Base-by-base conservation (phyloP, 2,797 vertebrate species). In the Siniperca obscura region DNA sequence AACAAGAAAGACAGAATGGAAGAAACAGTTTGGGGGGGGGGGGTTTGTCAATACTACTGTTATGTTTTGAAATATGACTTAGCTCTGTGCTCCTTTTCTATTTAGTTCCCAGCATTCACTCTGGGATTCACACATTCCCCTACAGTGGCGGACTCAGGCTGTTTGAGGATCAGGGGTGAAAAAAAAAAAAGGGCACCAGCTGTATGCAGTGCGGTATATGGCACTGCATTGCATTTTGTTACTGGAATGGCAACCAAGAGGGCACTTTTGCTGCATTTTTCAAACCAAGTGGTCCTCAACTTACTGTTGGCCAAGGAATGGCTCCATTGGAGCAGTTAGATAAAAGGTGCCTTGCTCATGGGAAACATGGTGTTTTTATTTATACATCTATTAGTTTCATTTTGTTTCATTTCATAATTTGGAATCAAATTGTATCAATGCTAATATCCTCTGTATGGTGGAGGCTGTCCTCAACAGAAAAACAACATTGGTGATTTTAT, bases 1-100 rank as follows among this genome's bases (percentile, higher is more conserved):
- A 85, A 76, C 78, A 83, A 82, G 79, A 75, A 70, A 71, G 68
- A 55, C 14, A 66, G 48, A 44, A 25, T 3, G 22, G 40, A 65
- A 46, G 77, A 66, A 38, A 78, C 4, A 4, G 66, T 38, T 38
- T n/a, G 12, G 53, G 52, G 56, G 52, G 52, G 46, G 50, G 42
- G 22, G 14, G 65, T 73, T 80, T 73, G 38, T 78, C 52, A 40
- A 52, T 77, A 30, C 53, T 17, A 13, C 65, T 76, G 56, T 72
- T 78, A 2, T 61, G 48, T 71, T 76, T 71, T 68, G 40, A 77
- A 48, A 79, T 57, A n/a, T 36, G 67, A 73, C 46, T 70, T 67
- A 9, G 40, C 80, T 65, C n/a, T 17, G 34, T 59, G 65, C 40
- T 75, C 10, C 53, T 48, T 61, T 67, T 36, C 42, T 30, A 1